A percentile compares a stretch with the other conserved stretches of the same genome.
Evolutionary conservation across 2,888 invertebrate species (phyloP).

Genomic region (Bellardia pandia): DNA sequence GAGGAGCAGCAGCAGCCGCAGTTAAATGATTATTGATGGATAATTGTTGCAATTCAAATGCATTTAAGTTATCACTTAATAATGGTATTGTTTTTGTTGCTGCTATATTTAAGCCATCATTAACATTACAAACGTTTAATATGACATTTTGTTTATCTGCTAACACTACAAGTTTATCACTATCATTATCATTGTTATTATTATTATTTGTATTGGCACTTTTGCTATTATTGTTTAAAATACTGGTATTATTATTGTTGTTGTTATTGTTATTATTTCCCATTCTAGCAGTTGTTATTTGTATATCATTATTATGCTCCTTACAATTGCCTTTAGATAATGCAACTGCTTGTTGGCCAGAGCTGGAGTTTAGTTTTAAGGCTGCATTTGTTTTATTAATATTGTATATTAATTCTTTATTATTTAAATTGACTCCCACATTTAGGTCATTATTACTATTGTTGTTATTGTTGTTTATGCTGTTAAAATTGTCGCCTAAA

Average conservation of each 20-base stretch:
- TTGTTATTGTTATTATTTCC: conserved; percentile 46
- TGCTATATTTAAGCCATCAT: conserved; percentile 41
- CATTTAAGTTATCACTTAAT: conserved; percentile 54
- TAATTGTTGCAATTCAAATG: conserved; percentile 63
- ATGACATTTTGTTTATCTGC: conserved; percentile 32
- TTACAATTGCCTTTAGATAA: conserved; percentile 62
- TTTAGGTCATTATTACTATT: conserved; percentile 40
- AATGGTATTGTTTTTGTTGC: conserved; percentile 48
- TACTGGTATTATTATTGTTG: conserved; percentile 52
- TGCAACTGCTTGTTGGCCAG: conserved; percentile 64
- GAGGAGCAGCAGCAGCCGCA: not conserved
- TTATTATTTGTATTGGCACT: conserved; percentile 65
- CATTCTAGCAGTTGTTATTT: conserved; percentile 39
- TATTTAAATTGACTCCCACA: conserved; percentile 55
- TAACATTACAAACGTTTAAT: conserved; percentile 64
- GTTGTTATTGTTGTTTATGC: conserved; percentile 39
- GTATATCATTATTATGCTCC: conserved; percentile 17
- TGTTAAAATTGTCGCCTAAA: conserved; percentile 43
- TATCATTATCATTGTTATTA: conserved; percentile 35
- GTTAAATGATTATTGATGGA: not conserved
- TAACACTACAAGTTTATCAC: conserved; percentile 39
- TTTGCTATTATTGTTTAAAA: conserved; percentile 63
- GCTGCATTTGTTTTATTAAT: conserved; percentile 61
- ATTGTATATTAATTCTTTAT: conserved; percentile 24
- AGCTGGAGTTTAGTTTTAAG: conserved; percentile 53